Evolutionary conservation across 2,113 vertebrate genomes (phyloP).

Genomic region (Stigmatopora argus): DNA sequence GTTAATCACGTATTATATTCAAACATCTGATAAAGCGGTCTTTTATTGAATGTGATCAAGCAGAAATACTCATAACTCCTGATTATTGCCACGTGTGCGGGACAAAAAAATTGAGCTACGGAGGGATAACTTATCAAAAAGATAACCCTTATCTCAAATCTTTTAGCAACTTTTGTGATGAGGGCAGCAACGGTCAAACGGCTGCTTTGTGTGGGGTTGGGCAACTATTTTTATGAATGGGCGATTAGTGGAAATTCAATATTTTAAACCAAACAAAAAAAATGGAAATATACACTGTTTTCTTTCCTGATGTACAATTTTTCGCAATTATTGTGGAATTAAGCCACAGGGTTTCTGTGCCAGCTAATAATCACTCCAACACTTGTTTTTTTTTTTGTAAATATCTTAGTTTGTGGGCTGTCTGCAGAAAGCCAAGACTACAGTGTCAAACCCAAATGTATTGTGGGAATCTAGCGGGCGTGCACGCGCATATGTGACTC

Average conservation of each 20-base stretch:
- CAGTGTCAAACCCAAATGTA: conserved; percentile 18
- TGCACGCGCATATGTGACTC: conserved; percentile 49
- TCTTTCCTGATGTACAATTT: no score
- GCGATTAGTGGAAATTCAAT: no score
- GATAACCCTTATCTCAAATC: neutral
- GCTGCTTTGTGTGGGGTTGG: no score
- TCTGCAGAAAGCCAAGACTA: conserved; percentile 17
- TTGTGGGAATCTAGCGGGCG: conserved; percentile 30
- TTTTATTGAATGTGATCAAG: neutral
- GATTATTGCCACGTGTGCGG: neutral
- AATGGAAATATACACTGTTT: no score
- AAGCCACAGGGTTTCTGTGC: neutral
- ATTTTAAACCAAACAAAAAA: no score
- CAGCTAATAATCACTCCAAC: neutral
- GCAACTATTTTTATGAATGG: no score
- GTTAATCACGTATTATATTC: neutral
- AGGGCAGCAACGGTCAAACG: no score
- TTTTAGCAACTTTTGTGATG: neutral
- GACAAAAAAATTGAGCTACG: no score
- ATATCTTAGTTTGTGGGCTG: neutral
- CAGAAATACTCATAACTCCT: neutral
- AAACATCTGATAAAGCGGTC: neutral
- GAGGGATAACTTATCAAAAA: no score
- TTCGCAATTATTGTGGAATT: no score
- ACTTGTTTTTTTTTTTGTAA: neutral